These are phyloP conservation scores for Smittia sp. DNA, from an alignment of 2,888 invertebrate species.

Conservation along the genomic window DNA sequence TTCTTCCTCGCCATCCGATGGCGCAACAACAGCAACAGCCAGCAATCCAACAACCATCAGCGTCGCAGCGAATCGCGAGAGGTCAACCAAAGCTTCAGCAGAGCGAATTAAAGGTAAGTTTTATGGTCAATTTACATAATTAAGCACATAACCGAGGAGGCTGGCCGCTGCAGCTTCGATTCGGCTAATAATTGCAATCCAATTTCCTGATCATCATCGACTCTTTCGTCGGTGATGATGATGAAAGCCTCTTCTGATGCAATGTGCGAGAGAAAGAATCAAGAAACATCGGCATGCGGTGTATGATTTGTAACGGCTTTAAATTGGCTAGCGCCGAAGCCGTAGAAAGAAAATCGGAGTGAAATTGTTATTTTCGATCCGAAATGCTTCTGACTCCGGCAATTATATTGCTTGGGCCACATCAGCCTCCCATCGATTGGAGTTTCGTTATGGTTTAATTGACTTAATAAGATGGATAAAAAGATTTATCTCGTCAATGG, in stretches of 20 bases:
- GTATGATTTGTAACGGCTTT: background rate
- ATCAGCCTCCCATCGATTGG: background rate
- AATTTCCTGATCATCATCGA: background rate
- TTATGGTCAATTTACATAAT: background rate
- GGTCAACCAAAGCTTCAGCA: conserved; percentile 8
- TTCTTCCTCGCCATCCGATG: background rate
- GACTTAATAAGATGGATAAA: background rate
- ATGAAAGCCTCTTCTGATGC: background rate
- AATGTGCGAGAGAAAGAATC: background rate
- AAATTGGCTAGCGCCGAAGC: background rate
- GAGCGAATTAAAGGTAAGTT: conserved; percentile 12
- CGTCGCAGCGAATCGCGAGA: background rate
- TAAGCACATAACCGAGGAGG: background rate
- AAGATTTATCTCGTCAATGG: background rate
- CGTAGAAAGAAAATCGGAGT: background rate
- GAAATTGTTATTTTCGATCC: background rate
- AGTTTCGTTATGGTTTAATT: background rate
- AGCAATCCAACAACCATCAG: background rate
- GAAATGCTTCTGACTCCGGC: background rate
- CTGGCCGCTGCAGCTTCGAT: background rate
- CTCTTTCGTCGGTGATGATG: background rate
- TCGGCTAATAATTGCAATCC: background rate
- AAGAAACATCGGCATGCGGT: too few relatives aligned
- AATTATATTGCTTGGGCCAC: too few relatives aligned
- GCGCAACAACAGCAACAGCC: background rate